Evolutionary conservation across 2,888 invertebrate species (phyloP).

Genomic region (Phengaris arion): DNA sequence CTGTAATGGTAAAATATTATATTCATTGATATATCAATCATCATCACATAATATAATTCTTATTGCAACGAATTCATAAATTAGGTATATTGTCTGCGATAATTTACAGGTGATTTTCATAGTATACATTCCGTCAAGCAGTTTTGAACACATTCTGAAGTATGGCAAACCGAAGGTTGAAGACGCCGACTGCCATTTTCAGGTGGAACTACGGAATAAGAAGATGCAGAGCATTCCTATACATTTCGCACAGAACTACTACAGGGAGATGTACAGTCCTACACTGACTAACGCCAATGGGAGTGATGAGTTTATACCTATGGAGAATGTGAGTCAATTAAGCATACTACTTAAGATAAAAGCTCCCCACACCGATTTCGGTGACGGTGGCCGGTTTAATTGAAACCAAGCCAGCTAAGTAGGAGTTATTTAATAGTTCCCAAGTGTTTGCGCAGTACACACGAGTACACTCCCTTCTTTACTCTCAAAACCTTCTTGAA

Average conservation of each 20-base stretch:
- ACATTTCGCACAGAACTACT: constrained; percentile 63
- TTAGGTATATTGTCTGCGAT: background rate
- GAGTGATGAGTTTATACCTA: constrained; percentile 79
- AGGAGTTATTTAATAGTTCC: too few species aligned
- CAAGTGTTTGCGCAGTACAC: too few species aligned
- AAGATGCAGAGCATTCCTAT: constrained; percentile 65
- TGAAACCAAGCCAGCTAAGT: too few species aligned
- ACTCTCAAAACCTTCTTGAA: too few species aligned
- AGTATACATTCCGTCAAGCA: constrained; percentile 84
- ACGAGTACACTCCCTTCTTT: too few species aligned
- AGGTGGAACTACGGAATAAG: constrained; percentile 64
- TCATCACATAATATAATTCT: background rate
- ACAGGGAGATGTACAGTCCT: constrained; percentile 57
- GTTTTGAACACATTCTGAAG: constrained; percentile 81
- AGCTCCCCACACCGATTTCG: too few species aligned
- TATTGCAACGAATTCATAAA: background rate
- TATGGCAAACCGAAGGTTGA: constrained; percentile 70
- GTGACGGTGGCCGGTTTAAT: too few species aligned
- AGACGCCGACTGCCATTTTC: constrained; percentile 51
- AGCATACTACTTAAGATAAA: too few species aligned
- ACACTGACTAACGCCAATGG: constrained; percentile 65
- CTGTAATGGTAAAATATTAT: too few species aligned
- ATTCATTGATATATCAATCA: too few species aligned
- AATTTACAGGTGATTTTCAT: constrained; percentile 80
- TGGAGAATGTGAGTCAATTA: constrained; percentile 80